phyloP scores from a whole-genome alignment of 2,113 vertebrate species.

The Irena cyanogastra region DNA sequence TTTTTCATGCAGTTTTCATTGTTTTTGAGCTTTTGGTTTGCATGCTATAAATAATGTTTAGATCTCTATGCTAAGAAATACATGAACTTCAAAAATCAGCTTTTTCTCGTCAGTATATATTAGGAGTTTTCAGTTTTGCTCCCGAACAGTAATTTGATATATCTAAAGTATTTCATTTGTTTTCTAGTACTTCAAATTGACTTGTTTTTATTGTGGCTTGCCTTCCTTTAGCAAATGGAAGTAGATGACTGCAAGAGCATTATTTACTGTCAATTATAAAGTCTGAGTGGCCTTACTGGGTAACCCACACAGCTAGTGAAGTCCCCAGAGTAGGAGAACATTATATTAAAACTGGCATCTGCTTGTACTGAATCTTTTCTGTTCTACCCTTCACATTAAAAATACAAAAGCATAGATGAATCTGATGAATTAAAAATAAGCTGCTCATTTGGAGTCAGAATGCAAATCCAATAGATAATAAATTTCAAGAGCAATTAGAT shows the following conservation, averaged over 20 bases:
- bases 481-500: constrained; percentile 12
- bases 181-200: neutral
- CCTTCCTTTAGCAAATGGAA: neutral
- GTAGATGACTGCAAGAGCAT: neutral
- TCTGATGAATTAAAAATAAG: constrained; percentile 56
- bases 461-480: neutral
- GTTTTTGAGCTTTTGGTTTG: neutral
- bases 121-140: neutral
- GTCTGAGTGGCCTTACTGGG: neutral
- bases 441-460: constrained; percentile 12
- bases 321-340: neutral
- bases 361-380: neutral
- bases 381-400: constrained; percentile 43
- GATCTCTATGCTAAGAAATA: neutral
- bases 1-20: neutral
- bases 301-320: constrained; percentile 4
- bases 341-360: constrained; percentile 39
- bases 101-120: neutral
- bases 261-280: constrained; percentile 25
- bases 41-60: neutral
- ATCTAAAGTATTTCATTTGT: neutral
- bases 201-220: neutral
- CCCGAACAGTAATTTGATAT: neutral
- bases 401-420: constrained; percentile 57
- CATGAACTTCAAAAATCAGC: neutral